These are phyloP conservation scores for Hirundichthys speculiger DNA, from an alignment of 2,113 vertebrate genomes.

Conservation along the genomic window DNA sequence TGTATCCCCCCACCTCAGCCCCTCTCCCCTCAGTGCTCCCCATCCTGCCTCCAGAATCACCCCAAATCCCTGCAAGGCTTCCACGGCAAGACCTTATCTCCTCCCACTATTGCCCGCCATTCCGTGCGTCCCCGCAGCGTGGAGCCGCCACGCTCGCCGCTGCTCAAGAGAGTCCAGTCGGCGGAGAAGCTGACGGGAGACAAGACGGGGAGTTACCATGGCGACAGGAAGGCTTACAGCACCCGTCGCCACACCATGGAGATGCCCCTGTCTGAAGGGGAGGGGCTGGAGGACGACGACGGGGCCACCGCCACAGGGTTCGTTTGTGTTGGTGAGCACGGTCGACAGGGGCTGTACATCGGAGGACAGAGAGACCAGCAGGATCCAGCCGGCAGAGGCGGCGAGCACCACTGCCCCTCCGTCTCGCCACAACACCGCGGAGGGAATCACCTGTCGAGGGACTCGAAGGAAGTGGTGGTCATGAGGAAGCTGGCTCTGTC, in stretches of 20 bases:
- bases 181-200: slow-evolving; percentile 88
- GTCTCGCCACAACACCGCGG: slow-evolving; percentile 58
- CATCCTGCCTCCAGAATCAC: slow-evolving; percentile 82
- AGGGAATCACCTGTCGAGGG: slow-evolving; percentile 72
- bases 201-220: slow-evolving; percentile 79
- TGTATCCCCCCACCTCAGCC: slow-evolving; percentile 88
- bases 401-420: slow-evolving; percentile 40
- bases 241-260: slow-evolving; percentile 81
- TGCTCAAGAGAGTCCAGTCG: slow-evolving; percentile 89
- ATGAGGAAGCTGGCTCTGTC: slow-evolving; percentile 91
- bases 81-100: slow-evolving; percentile 86
- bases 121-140: slow-evolving; percentile 81
- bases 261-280: slow-evolving; percentile 72
- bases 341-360: slow-evolving; percentile 67
- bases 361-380: slow-evolving; percentile 67
- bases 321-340: slow-evolving; percentile 75
- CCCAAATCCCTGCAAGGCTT: slow-evolving; percentile 82
- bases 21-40: slow-evolving; percentile 87
- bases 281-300: slow-evolving; percentile 66
- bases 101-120: slow-evolving; percentile 86
- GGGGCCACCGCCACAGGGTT: slow-evolving; percentile 57
- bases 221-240: slow-evolving; percentile 76
- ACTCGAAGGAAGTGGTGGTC: slow-evolving; percentile 85
- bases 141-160: slow-evolving; percentile 85
- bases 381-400: slow-evolving; percentile 59